A percentile compares a stretch with the other conserved stretches of the same genome.
These are phyloP conservation scores for Rhinolophus ferrumequinum DNA, from an alignment of 2,113 vertebrate species.

Conservation along the genomic window DNA sequence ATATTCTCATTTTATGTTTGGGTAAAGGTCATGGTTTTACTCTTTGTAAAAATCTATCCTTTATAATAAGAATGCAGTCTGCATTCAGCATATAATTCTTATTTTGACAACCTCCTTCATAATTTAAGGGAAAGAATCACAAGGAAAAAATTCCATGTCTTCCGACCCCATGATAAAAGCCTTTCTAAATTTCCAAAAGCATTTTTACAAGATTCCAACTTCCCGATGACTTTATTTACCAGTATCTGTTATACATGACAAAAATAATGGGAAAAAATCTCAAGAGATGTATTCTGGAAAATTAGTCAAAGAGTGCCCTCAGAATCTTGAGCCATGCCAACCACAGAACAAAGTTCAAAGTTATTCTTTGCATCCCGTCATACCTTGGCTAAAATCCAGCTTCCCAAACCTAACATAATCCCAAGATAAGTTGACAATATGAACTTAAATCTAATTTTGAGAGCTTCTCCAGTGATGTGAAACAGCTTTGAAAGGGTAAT, in stretches of 20 bases:
- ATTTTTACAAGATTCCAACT: neutral
- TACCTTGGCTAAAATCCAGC: conserved; percentile 45
- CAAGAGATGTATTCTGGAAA: neutral
- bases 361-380: conserved; percentile 14
- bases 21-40: neutral
- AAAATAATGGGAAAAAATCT: conserved; percentile 25
- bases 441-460: conserved; percentile 63
- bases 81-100: conserved; percentile 3
- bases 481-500: conserved; percentile 68
- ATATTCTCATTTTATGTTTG: conserved; percentile 14
- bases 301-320: neutral
- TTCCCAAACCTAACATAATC: conserved; percentile 32
- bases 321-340: neutral
- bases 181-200: conserved; percentile 16
- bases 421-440: conserved; percentile 43
- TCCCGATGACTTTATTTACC: neutral
- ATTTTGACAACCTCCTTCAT: conserved; percentile 27
- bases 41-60: conserved; percentile 24
- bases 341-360: conserved; percentile 22
- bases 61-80: conserved; percentile 9
- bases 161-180: neutral
- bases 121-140: neutral
- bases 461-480: conserved; percentile 64
- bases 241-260: neutral
- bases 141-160: conserved; percentile 19